Conservation (phyloP, 2,797 vertebrate genomes). For the Silurus lanzhouensis region DNA sequence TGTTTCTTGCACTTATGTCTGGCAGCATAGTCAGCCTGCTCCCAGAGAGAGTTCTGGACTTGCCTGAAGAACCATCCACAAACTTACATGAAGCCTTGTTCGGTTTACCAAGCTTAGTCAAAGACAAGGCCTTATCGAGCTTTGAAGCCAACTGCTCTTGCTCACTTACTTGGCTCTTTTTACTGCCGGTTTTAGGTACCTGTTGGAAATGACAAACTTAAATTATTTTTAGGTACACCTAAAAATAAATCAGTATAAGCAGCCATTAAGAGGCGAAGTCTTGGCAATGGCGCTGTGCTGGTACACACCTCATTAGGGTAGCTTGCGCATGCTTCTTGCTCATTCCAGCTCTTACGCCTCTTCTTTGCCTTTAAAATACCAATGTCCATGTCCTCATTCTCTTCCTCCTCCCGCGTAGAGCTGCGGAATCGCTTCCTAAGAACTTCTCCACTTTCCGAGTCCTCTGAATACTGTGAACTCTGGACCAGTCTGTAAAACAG, state of each 20-base stretch:
- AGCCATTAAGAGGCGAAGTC: neutral
- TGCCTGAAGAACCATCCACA: slow-evolving; percentile 72
- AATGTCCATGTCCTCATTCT: slow-evolving; percentile 76
- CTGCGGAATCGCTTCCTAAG: slow-evolving; percentile 83
- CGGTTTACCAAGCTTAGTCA: slow-evolving; percentile 87
- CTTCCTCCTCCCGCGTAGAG: slow-evolving; percentile 79
- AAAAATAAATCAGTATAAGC: neutral
- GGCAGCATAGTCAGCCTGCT: slow-evolving; percentile 68
- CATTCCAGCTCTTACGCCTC: slow-evolving; percentile 84
- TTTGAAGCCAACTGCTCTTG: slow-evolving; percentile 94
- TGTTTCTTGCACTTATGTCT: slow-evolving; percentile 73
- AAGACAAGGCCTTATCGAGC: slow-evolving; percentile 90
- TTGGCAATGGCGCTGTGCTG: neutral
- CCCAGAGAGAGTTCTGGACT: slow-evolving; percentile 64
- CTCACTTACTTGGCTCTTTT: slow-evolving; percentile 82
- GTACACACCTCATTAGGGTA: slow-evolving; percentile 84
- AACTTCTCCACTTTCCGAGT: slow-evolving; percentile 87
- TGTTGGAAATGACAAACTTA: slow-evolving; percentile 46
- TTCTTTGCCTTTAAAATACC: slow-evolving; percentile 77
- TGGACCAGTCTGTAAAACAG: slow-evolving; percentile 76
- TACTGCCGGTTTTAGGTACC: slow-evolving; percentile 79
- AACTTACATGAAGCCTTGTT: slow-evolving; percentile 79
- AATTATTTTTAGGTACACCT: neutral
- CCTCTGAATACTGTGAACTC: slow-evolving; percentile 85
- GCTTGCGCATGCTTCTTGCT: slow-evolving; percentile 79